phyloP scores from a whole-genome alignment of 2,113 vertebrate species.

The Cinclus mexicanus region DNA sequence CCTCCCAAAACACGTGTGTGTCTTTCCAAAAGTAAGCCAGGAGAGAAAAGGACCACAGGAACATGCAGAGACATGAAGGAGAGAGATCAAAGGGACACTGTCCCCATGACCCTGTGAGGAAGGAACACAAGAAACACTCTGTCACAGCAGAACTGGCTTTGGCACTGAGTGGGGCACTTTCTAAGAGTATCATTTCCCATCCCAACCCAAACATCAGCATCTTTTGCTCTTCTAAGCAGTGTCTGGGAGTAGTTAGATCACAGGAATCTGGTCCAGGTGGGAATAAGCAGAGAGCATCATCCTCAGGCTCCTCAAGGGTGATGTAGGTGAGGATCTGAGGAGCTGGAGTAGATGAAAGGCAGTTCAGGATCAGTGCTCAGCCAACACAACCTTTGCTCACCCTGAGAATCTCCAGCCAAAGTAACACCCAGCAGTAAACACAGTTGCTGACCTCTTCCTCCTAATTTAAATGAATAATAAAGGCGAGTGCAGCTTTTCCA shows the following conservation, averaged over 20 bases:
- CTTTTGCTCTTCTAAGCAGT: not conserved
- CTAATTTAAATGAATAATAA: slow-evolving; percentile 16
- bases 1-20: not conserved
- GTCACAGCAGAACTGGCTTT: not conserved
- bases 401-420: not conserved
- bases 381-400: not conserved
- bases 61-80: not conserved
- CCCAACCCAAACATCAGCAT: not conserved
- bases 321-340: not conserved
- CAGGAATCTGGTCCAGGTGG: not conserved
- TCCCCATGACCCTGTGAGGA: not conserved
- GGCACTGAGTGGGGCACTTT: not conserved
- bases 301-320: not conserved
- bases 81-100: not conserved
- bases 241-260: not conserved
- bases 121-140: not conserved
- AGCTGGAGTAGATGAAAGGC: not conserved
- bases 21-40: not conserved
- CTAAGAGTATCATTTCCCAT: not conserved
- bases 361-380: not conserved
- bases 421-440: not conserved
- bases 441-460: not conserved
- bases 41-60: not conserved
- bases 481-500: not conserved
- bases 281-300: not conserved